Percentiles rank a stretch among this genome's conserved stretches.
Conservation (phyloP, 1,140 invertebrate genomes). For the Panagrolaimus sp. region DNA sequence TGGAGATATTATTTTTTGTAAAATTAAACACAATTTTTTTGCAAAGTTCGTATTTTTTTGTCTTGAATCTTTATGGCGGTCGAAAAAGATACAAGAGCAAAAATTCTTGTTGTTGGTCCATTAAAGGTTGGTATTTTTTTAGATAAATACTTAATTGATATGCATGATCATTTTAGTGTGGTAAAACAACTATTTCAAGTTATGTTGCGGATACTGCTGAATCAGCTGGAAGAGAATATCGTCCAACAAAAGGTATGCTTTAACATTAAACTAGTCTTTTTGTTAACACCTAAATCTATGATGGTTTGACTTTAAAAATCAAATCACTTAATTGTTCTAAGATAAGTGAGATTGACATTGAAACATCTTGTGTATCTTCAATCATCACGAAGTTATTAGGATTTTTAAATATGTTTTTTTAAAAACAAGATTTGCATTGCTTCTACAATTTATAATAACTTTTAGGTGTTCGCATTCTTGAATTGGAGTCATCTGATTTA, state of each 20-base stretch:
- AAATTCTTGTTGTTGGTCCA: constrained; percentile 44
- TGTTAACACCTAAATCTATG: too few species aligned
- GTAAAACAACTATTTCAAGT: constrained; percentile 67
- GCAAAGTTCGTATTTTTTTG: too few species aligned
- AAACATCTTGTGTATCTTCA: too few species aligned
- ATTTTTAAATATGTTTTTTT: too few species aligned
- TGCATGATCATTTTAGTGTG: constrained; percentile 62
- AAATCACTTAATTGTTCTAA: too few species aligned
- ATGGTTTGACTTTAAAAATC: too few species aligned
- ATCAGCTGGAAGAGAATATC: constrained; percentile 64
- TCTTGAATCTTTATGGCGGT: too few species aligned
- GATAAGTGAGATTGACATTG: too few species aligned
- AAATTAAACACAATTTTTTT: too few species aligned
- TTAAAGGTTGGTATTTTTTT: constrained; percentile 21
- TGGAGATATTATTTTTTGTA: too few species aligned
- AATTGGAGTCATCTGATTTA: constrained; percentile 65
- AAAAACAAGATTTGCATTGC: background rate
- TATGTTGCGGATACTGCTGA: constrained; percentile 68
- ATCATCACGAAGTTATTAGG: too few species aligned
- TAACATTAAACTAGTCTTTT: background rate
- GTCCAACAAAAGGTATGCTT: constrained; percentile 66
- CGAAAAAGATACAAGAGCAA: constrained; percentile 16
- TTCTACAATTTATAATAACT: constrained; percentile 1
- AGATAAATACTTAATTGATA: too few species aligned
- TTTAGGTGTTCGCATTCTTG: constrained; percentile 64